phyloP scores from a whole-genome alignment of 92 coral and sea anemone species.

The Bergia puertoricense region DNA sequence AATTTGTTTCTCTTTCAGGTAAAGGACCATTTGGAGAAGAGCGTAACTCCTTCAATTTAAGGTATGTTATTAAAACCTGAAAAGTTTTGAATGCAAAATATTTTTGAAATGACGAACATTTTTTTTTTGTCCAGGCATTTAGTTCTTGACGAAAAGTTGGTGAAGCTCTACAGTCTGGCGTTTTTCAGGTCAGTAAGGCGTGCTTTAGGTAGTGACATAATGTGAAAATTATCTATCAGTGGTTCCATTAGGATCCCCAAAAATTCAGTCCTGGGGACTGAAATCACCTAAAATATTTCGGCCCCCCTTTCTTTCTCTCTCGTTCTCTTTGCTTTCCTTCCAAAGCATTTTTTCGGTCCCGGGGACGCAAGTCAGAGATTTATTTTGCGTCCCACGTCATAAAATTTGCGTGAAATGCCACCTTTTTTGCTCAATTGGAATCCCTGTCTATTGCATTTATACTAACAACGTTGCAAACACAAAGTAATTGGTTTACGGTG shows the following conservation, averaged over 20 bases:
- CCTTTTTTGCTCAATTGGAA: too few relatives aligned
- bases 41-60: neutral
- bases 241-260: too few relatives aligned
- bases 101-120: neutral
- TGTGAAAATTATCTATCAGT: neutral
- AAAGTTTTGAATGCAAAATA: neutral
- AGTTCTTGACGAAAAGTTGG: neutral
- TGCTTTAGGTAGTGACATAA: neutral
- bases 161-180: constrained; percentile 5
- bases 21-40: neutral
- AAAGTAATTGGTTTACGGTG: neutral
- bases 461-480: neutral
- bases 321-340: too few relatives aligned
- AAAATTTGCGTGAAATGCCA: too few relatives aligned
- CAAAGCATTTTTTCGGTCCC: too few relatives aligned
- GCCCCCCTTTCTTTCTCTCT: too few relatives aligned
- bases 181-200: constrained; percentile 7
- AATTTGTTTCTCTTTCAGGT: neutral
- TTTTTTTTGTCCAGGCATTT: constrained; percentile 3
- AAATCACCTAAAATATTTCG: too few relatives aligned
- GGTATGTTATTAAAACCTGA: neutral
- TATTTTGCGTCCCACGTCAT: too few relatives aligned
- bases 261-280: too few relatives aligned
- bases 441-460: neutral
- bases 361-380: too few relatives aligned